phyloP scores from a whole-genome alignment of 2,113 vertebrate genomes.

The Grammomys dolichurus region DNA sequence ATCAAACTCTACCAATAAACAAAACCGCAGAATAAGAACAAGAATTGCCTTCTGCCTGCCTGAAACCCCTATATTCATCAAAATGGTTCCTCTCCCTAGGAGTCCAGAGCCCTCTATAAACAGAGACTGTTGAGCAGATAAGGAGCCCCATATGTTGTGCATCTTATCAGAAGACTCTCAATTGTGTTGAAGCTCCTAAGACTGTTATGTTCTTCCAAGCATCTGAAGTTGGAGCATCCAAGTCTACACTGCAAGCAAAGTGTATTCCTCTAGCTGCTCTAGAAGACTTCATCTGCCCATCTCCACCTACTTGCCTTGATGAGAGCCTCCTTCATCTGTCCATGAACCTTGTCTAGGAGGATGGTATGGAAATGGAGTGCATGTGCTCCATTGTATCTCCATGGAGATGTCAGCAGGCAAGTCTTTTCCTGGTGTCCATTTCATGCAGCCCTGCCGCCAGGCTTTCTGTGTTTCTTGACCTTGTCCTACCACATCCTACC shows the following conservation, averaged over 20 bases:
- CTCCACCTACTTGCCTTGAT: neutral
- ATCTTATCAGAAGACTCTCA: neutral
- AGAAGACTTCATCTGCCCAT: neutral
- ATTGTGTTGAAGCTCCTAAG: fast-evolving
- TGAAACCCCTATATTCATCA: fast-evolving
- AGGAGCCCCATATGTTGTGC: neutral
- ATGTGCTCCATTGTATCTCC: neutral
- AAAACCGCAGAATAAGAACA: neutral
- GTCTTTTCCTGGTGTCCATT: neutral
- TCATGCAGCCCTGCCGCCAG: neutral
- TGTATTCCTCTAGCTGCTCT: neutral
- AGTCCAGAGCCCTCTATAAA: neutral
- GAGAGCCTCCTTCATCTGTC: neutral
- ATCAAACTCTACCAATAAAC: neutral
- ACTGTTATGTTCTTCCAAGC: neutral
- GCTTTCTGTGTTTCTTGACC: neutral
- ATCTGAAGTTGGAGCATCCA: neutral
- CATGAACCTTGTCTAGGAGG: neutral
- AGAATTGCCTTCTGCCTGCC: neutral
- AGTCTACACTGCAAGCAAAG: neutral
- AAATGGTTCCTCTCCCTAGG: neutral
- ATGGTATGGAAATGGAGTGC: no score
- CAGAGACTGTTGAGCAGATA: neutral
- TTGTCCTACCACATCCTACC: neutral
- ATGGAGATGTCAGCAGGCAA: neutral